Percentiles rank a stretch among this genome's conserved stretches.
Conservation (phyloP, 2,888 invertebrate genomes). For the Campoletis raptor region DNA sequence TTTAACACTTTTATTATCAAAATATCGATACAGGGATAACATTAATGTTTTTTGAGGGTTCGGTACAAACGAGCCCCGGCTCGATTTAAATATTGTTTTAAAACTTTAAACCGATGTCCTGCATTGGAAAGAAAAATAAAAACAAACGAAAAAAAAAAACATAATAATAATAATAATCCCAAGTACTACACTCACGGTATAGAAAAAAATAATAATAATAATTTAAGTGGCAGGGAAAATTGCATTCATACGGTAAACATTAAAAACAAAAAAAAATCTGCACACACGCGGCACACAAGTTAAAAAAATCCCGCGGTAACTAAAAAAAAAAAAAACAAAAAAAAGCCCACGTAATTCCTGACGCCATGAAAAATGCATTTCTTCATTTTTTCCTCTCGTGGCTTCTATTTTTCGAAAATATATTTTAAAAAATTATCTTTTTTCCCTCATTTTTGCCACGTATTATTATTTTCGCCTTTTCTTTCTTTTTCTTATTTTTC, state of each 20-base stretch:
- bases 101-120: constrained; percentile 4
- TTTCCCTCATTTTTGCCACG: neutral
- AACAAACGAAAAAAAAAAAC: neutral
- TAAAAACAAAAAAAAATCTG: constrained; percentile 39
- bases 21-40: constrained; percentile 45
- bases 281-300: constrained; percentile 4
- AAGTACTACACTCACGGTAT: neutral
- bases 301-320: constrained; percentile 19
- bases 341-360: neutral
- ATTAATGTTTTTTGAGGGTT: constrained; percentile 17
- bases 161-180: constrained; percentile 5
- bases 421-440: neutral
- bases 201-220: neutral
- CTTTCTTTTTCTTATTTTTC: neutral
- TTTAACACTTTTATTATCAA: constrained; percentile 44
- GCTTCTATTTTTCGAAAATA: neutral
- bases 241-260: neutral
- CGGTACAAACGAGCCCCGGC: constrained; percentile 8
- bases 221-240: constrained; percentile 8
- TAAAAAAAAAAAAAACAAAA: constrained; percentile 20
- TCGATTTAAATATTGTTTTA: constrained; percentile 1
- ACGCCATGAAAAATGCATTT: neutral
- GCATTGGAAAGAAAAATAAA: neutral
- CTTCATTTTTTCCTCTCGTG: neutral
- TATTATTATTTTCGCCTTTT: constrained; percentile 5